phyloP scores from a whole-genome alignment of 2,113 vertebrate genomes.

The Sisor rabdophorus region DNA sequence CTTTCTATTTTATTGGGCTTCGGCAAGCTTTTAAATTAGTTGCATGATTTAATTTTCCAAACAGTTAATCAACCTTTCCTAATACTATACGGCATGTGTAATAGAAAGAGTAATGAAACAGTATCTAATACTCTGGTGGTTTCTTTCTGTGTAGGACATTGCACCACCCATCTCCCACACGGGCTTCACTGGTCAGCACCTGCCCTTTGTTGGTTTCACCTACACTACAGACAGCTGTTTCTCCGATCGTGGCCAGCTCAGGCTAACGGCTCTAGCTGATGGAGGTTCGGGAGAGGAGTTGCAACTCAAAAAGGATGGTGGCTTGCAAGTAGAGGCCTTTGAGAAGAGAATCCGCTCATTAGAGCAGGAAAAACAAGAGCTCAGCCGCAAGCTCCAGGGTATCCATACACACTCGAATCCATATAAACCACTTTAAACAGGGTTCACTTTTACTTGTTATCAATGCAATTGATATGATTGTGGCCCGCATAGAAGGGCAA shows the following conservation, averaged over 20 bases:
- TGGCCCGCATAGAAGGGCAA: too few relatives aligned
- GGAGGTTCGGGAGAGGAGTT: slow-evolving; percentile 63
- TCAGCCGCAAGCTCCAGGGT: slow-evolving; percentile 90
- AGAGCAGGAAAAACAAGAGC: slow-evolving; percentile 92
- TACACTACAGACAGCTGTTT: slow-evolving; percentile 93
- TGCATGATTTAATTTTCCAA: background rate
- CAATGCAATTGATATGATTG: too few relatives aligned
- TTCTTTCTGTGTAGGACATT: slow-evolving; percentile 74
- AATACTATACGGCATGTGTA: background rate
- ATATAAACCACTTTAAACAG: slow-evolving; percentile 1
- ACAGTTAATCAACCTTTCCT: background rate
- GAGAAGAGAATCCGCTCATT: slow-evolving; percentile 84
- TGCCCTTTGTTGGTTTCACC: slow-evolving; percentile 95
- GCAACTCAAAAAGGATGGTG: slow-evolving; percentile 67
- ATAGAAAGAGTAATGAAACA: background rate
- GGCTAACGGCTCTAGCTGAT: slow-evolving; percentile 55
- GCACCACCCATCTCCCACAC: slow-evolving; percentile 82
- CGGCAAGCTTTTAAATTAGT: background rate
- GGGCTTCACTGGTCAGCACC: slow-evolving; percentile 90
- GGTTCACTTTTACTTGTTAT: background rate
- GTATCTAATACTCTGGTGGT: background rate
- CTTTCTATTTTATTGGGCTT: background rate
- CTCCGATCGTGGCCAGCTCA: slow-evolving; percentile 78
- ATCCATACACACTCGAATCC: background rate
- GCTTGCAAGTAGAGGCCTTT: slow-evolving; percentile 82